phyloP scores from a whole-genome alignment of 2,797 vertebrate species.

The Helostoma temminkii region DNA sequence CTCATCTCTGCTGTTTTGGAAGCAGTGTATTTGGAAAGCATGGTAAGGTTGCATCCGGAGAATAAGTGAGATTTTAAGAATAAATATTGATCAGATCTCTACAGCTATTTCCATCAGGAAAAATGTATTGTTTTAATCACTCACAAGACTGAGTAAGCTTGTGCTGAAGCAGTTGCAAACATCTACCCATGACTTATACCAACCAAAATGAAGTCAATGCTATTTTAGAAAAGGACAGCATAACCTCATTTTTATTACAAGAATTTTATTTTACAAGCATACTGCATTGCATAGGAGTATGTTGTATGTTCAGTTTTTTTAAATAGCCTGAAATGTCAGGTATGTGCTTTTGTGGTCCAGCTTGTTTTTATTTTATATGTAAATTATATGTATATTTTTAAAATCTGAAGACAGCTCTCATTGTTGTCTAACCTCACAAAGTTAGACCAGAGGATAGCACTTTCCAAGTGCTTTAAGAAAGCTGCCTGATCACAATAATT shows the following conservation, averaged over 20 bases:
- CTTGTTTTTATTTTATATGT: conserved; percentile 35
- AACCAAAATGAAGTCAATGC: neutral
- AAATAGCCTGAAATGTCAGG: conserved; percentile 26
- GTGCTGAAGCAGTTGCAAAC: neutral
- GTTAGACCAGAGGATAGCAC: neutral
- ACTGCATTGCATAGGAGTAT: neutral
- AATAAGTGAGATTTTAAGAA: conserved; percentile 12
- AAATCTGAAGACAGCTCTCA: conserved; percentile 16
- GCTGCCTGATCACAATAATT: conserved; percentile 13
- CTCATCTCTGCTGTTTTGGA: neutral
- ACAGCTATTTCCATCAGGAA: conserved; percentile 6
- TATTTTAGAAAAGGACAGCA: neutral
- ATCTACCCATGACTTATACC: neutral
- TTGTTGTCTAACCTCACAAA: neutral
- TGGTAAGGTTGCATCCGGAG: conserved; percentile 3
- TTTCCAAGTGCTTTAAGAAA: neutral
- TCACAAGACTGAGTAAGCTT: too few species aligned
- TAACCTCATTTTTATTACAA: neutral
- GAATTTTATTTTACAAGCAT: conserved; percentile 5
- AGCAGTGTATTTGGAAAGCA: neutral
- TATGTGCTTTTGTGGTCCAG: conserved; percentile 14
- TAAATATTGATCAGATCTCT: conserved; percentile 19
- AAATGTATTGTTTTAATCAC: conserved; percentile 20
- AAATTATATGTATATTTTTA: conserved; percentile 40
- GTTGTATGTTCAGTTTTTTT: too few species aligned